These are phyloP conservation scores for Microctonus hyperodae DNA, from an alignment of 2,888 invertebrate species.

Conservation along the genomic window DNA sequence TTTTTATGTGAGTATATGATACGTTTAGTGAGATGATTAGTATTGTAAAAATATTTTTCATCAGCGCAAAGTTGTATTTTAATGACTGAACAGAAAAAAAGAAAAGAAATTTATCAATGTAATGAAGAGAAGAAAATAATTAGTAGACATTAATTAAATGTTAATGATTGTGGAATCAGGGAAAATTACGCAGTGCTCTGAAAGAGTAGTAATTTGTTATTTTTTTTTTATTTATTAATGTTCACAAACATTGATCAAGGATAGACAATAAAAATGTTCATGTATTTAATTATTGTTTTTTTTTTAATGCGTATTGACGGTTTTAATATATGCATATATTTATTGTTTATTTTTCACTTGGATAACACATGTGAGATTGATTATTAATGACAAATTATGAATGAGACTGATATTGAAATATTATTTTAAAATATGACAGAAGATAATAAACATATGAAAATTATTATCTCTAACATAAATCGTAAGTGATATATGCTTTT, in stretches of 20 bases:
- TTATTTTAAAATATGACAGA: background rate
- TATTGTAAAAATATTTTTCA: background rate
- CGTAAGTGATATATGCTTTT: background rate
- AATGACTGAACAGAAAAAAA: background rate
- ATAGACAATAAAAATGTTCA: background rate
- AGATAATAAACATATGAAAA: background rate
- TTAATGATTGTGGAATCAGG: background rate
- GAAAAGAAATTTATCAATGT: background rate
- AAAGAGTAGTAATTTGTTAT: background rate
- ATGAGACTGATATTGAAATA: no score
- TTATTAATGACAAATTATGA: no score
- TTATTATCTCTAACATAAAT: background rate
- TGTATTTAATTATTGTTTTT: conserved; percentile 1
- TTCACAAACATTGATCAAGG: background rate
- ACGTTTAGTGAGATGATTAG: no score
- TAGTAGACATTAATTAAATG: background rate
- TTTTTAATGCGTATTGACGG: background rate
- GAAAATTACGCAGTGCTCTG: background rate
- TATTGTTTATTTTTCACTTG: background rate
- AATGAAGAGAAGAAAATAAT: background rate
- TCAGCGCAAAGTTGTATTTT: background rate
- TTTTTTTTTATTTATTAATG: background rate
- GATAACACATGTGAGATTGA: no score
- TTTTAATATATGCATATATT: background rate
- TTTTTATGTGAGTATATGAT: no score